phyloP scores from a whole-genome alignment of 2,888 invertebrate species.

The Leuctra nigra region DNA sequence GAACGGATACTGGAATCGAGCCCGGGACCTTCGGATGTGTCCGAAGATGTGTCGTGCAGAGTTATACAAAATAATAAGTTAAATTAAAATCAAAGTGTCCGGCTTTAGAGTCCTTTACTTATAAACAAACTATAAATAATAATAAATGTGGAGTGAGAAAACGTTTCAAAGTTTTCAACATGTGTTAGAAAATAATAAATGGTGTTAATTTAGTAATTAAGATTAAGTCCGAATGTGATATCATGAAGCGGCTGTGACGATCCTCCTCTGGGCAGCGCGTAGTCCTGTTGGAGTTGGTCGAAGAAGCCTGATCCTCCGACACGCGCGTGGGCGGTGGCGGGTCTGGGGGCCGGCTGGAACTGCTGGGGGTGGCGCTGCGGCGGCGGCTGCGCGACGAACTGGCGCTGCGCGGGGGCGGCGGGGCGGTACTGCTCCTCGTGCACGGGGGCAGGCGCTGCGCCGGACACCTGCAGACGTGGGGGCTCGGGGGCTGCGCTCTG shows the following conservation, averaged over 20 bases:
- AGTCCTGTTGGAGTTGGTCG: constrained; percentile 75
- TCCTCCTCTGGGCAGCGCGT: constrained; percentile 60
- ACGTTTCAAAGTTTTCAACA: too few relatives aligned
- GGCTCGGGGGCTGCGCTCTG: constrained; percentile 33
- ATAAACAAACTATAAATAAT: too few relatives aligned
- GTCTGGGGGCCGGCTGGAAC: constrained; percentile 10
- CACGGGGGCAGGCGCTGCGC: constrained; percentile 35
- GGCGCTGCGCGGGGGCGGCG: constrained; percentile 19
- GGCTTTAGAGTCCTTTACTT: too few relatives aligned
- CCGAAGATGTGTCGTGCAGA: too few relatives aligned
- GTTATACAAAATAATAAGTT: too few relatives aligned
- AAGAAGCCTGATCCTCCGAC: constrained; percentile 51
- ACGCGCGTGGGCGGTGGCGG: constrained; percentile 33
- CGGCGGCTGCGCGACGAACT: constrained; percentile 34
- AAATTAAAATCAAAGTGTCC: too few relatives aligned
- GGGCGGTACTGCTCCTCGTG: constrained; percentile 16
- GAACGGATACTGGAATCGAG: too few relatives aligned
- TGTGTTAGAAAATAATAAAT: too few relatives aligned
- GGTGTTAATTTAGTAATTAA: not conserved
- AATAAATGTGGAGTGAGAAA: too few relatives aligned
- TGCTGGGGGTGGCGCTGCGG: constrained; percentile 31
- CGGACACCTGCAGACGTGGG: constrained; percentile 30
- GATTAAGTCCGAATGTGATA: constrained; percentile 60
- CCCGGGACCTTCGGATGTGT: too few relatives aligned
- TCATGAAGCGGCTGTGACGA: constrained; percentile 50